A percentile compares a stretch with the other conserved stretches of the same genome.
Conservation (phyloP, 2,888 invertebrate genomes). For the Meta bourneti region DNA sequence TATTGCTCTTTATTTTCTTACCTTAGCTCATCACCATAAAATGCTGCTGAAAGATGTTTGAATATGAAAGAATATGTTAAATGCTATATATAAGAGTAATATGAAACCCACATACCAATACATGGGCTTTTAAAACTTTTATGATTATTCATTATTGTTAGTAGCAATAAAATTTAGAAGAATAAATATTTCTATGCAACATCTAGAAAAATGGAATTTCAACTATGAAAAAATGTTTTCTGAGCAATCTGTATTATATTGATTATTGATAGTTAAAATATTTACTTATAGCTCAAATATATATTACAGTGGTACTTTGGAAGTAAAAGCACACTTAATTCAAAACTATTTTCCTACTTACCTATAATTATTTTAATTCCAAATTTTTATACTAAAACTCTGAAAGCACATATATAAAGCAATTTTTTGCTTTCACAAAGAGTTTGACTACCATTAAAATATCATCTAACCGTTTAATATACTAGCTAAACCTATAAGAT, state of each 20-base stretch:
- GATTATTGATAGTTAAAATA: conserved; percentile 75
- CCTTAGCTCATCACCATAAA: conserved; percentile 59
- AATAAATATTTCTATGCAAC: conserved; percentile 75
- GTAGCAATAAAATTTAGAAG: conserved; percentile 74
- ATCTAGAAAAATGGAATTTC: conserved; percentile 75
- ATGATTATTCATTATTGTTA: conserved; percentile 60
- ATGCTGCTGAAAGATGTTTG: conserved; percentile 66
- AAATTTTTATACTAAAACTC: conserved; percentile 69
- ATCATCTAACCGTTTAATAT: conserved; percentile 61
- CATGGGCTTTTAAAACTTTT: conserved; percentile 64
- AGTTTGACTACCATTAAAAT: conserved; percentile 69
- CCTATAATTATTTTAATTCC: conserved; percentile 67
- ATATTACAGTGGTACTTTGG: conserved; percentile 76
- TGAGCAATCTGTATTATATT: conserved; percentile 72
- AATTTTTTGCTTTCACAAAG: conserved; percentile 62
- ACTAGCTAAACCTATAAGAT: conserved; percentile 63
- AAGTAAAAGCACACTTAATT: conserved; percentile 76
- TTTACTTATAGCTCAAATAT: conserved; percentile 76
- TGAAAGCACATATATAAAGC: conserved; percentile 64
- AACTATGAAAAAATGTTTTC: conserved; percentile 75
- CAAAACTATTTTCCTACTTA: conserved; percentile 70
- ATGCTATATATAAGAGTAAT: conserved; percentile 73
- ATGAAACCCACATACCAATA: conserved; percentile 64
- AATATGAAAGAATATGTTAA: conserved; percentile 55
- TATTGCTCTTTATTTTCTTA: conserved; percentile 46